Conservation (phyloP, 2,888 invertebrate genomes). For the Campopleginae sp. region DNA sequence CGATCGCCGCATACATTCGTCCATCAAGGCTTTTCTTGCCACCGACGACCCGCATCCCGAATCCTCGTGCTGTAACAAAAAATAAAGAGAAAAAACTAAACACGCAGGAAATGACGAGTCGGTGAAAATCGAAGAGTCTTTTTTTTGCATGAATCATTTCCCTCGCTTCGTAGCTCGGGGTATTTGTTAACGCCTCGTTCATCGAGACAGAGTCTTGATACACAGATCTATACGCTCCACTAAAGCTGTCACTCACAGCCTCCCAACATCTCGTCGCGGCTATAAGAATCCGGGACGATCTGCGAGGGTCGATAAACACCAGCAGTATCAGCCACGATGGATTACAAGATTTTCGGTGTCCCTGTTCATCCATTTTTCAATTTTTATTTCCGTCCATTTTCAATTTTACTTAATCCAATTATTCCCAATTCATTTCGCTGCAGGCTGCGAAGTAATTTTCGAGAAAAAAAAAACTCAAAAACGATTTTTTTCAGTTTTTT, state of each 20-base stretch:
- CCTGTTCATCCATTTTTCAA: neutral
- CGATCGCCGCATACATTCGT: constrained; percentile 94
- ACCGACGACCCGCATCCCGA: constrained; percentile 97
- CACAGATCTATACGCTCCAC: neutral
- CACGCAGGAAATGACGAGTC: neutral
- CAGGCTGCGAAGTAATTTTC: too few relatives aligned
- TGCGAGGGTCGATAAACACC: neutral
- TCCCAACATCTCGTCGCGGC: neutral
- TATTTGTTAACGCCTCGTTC: neutral
- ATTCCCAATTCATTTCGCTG: neutral
- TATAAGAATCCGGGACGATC: constrained; percentile 1
- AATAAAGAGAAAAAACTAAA: constrained; percentile 12
- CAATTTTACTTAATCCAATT: neutral
- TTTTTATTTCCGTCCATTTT: neutral
- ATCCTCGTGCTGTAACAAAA: constrained; percentile 88
- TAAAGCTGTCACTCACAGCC: constrained; percentile 18
- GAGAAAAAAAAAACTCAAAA: too few relatives aligned
- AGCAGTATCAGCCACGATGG: neutral
- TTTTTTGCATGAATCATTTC: neutral
- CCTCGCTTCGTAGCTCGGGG: neutral
- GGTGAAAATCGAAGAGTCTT: neutral
- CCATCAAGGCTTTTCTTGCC: constrained; percentile 95
- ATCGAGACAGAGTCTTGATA: constrained; percentile 3
- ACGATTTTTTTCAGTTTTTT: neutral
- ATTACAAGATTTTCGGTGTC: neutral